Evolutionary conservation across 2,797 vertebrate genomes (phyloP), one percentile per base, ranked within the genome.

Genomic region (Sebastiscus albofasciatus): DNA sequence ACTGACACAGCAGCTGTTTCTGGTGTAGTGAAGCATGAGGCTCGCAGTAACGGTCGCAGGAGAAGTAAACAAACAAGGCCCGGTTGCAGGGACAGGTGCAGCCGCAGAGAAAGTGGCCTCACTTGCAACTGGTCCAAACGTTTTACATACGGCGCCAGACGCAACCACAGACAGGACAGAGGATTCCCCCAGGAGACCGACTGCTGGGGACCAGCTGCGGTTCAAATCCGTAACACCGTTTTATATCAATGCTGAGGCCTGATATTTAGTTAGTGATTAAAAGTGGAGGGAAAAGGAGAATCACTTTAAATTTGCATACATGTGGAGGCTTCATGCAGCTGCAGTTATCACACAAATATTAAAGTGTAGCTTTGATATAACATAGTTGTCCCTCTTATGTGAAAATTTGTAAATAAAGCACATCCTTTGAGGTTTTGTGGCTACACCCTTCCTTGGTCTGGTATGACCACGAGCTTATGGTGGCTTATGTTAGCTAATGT

Each of bases 1-100:
- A 88, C 24, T 82, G 83, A 83, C 75, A 89, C 95, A 96, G 94
- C 95, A 94, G 95, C 93, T 86, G 83, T 79, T 88, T 71, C 85
- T 90, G 85, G 93, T 89, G 87, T 87, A 94, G 92, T 80, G 92
- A 90, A 93, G 92, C 95, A 62, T 93, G 91, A 88, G 82, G 72
- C 84, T 76, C 73, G 87, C 90, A 89, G 89, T 90, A 95, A 95
- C 95, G 91, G 93, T 91, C 67, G 26, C 87, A 88, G 87, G 82
- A 54, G 73, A 85, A 92, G 88, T 89, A 93, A 95, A 95, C 93
- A 96, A 95, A 93, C 93, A 92, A 77, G 75, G 81, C 79, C 89
- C 79, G 8, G 79, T 82, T 58, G 84, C 75, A 86, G 83, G 61
- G 87, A 84, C 94, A 95, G 94, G 94, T 95, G 94, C 92, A 88